Evolutionary conservation across 2,888 invertebrate species (phyloP).

Genomic region (Apamea sordens): DNA sequence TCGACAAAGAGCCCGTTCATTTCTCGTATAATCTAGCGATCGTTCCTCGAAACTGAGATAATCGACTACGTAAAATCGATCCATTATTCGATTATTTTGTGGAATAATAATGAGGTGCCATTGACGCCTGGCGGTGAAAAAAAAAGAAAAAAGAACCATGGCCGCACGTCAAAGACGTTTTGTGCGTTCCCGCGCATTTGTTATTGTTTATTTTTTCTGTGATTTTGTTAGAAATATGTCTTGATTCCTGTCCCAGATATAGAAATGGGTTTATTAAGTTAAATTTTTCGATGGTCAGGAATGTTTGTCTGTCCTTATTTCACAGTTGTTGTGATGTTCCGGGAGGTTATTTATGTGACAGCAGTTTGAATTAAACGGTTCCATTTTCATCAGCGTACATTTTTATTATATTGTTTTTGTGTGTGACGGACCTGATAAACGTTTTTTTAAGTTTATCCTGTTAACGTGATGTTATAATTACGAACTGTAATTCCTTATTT

Average conservation of each 20-base stretch:
- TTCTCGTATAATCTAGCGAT: constrained; percentile 76
- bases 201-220: constrained; percentile 62
- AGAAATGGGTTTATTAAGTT: constrained; percentile 72
- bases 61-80: constrained; percentile 78
- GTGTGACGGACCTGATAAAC: neutral
- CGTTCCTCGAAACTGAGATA: constrained; percentile 82
- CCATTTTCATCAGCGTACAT: constrained; percentile 34
- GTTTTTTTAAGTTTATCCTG: neutral
- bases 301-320: constrained; percentile 55
- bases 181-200: constrained; percentile 67
- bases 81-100: constrained; percentile 82
- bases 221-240: constrained; percentile 69
- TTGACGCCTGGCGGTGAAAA: constrained; percentile 76
- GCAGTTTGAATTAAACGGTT: constrained; percentile 40
- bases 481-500: neutral
- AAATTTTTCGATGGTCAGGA: constrained; percentile 44
- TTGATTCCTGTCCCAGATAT: constrained; percentile 67
- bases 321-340: constrained; percentile 60
- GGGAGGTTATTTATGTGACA: constrained; percentile 49
- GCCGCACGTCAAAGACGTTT: constrained; percentile 73
- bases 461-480: neutral
- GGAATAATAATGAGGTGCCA: constrained; percentile 85
- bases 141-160: constrained; percentile 69
- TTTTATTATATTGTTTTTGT: constrained; percentile 38
- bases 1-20: constrained; percentile 77